These are phyloP conservation scores for Danio tinwini DNA, from an alignment of 2,797 vertebrate genomes.

Conservation along the genomic window DNA sequence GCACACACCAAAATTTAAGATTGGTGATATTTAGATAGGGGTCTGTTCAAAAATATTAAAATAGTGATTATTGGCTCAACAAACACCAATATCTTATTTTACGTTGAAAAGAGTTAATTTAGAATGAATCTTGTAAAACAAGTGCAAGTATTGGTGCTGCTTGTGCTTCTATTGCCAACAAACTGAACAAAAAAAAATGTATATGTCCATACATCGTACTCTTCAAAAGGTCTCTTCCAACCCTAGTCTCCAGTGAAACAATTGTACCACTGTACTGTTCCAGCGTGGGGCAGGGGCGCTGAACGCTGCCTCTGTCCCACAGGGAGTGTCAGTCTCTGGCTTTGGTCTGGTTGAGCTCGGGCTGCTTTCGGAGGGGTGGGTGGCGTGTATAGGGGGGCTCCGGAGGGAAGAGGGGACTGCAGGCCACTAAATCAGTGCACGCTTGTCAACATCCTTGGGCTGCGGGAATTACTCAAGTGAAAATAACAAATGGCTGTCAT, in stretches of 20 bases:
- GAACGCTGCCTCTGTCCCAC: slow-evolving; percentile 65
- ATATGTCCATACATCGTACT: not conserved
- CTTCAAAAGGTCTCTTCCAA: slow-evolving; percentile 1
- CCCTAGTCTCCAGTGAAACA: slow-evolving; percentile 18
- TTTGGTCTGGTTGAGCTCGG: slow-evolving; percentile 60
- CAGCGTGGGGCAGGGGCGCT: slow-evolving; percentile 9
- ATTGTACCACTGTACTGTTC: slow-evolving; percentile 30
- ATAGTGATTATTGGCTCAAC: too few species aligned
- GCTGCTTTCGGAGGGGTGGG: slow-evolving; percentile 64
- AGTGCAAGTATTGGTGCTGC: not conserved
- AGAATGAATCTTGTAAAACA: not conserved
- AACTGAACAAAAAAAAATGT: not conserved
- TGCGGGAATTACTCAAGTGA: slow-evolving; percentile 94
- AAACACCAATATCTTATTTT: too few species aligned
- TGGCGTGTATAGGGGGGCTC: slow-evolving; percentile 42
- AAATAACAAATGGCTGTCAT: slow-evolving; percentile 99
- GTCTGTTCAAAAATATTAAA: too few species aligned
- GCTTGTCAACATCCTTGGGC: slow-evolving; percentile 96
- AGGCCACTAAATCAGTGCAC: slow-evolving; percentile 97
- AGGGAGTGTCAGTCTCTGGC: slow-evolving; percentile 63
- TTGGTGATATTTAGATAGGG: too few species aligned
- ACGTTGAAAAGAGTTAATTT: not conserved
- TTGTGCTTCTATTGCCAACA: not conserved
- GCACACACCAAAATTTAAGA: too few species aligned
- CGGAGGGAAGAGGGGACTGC: slow-evolving; percentile 68